Conservation (phyloP, 37 sponge, comb jelly and placozoan species). For the Chondrosia reniformis region DNA sequence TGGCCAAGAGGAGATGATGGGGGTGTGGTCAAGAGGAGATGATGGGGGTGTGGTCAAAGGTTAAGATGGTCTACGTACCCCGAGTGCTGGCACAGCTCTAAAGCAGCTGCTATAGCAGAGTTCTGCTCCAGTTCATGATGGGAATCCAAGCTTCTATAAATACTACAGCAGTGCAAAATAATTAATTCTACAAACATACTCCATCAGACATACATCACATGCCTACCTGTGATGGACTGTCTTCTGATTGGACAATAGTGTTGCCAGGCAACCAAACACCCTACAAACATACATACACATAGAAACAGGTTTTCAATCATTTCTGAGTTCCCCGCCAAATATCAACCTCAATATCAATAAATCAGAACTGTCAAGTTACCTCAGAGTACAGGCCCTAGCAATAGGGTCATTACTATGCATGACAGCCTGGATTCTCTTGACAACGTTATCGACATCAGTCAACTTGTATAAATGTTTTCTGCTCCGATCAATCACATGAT, state of each 20-base stretch:
- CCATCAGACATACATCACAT: not conserved
- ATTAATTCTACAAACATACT: not conserved
- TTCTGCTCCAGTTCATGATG: slow-evolving; percentile 72
- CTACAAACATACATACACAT: slow-evolving; percentile 31
- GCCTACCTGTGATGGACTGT: slow-evolving; percentile 84
- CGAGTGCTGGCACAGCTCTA: slow-evolving; percentile 69
- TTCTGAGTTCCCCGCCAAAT: not conserved
- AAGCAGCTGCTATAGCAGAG: slow-evolving; percentile 84
- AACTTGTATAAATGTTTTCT: slow-evolving; percentile 79
- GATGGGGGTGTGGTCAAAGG: too few relatives aligned
- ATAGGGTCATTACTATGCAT: slow-evolving; percentile 92
- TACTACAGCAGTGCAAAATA: slow-evolving; percentile 17
- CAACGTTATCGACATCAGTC: slow-evolving; percentile 74
- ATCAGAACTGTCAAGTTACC: slow-evolving; percentile 35
- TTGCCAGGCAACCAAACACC: slow-evolving; percentile 78
- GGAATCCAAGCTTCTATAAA: slow-evolving; percentile 77
- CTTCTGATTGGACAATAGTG: slow-evolving; percentile 71
- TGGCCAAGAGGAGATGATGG: too few relatives aligned
- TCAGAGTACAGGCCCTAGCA: slow-evolving; percentile 82
- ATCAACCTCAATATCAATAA: not conserved
- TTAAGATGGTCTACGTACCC: slow-evolving; percentile 16
- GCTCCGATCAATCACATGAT: slow-evolving; percentile 68
- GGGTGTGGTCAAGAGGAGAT: too few relatives aligned
- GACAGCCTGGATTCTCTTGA: slow-evolving; percentile 72
- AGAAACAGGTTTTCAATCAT: too few relatives aligned